Percentiles rank a stretch among this genome's conserved stretches.
Evolutionary conservation across 1,140 invertebrate species (phyloP).

Genomic region (Thaumatotibia leucotreta): DNA sequence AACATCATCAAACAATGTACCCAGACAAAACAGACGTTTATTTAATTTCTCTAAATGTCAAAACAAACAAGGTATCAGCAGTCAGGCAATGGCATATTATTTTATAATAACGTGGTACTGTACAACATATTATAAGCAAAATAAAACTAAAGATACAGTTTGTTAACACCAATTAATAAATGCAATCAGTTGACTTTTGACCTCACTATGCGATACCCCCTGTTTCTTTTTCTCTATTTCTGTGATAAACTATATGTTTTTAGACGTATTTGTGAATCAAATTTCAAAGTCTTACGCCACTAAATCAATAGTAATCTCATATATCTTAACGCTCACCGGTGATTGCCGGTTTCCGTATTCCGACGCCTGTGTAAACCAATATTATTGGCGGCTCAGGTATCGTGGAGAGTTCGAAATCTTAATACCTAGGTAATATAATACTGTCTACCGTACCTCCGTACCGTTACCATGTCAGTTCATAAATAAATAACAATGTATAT

Average conservation of each 20-base stretch:
- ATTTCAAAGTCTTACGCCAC: conserved; percentile 37
- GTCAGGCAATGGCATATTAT: no score
- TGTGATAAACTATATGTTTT: no score
- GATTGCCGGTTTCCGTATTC: conserved; percentile 38
- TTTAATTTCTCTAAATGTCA: neutral
- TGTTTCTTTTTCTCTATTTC: no score
- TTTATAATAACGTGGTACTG: neutral
- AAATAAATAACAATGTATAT: neutral
- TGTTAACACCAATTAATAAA: neutral
- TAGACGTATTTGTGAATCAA: conserved; percentile 37
- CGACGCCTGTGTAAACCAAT: conserved; percentile 48
- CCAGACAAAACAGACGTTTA: neutral
- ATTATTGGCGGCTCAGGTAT: conserved; percentile 40
- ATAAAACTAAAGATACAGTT: neutral
- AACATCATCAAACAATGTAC: neutral
- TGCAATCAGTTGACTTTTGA: neutral
- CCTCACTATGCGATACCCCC: neutral
- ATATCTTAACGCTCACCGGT: conserved; percentile 42
- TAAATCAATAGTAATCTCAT: conserved; percentile 59
- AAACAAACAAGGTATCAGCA: no score
- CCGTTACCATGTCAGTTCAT: neutral
- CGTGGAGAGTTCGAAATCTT: conserved; percentile 12
- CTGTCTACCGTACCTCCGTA: neutral
- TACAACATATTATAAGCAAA: neutral
- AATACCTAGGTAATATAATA: conserved; percentile 1